These are phyloP conservation scores for Gnatocerus cornutus DNA, from an alignment of 2,888 invertebrate genomes.

Conservation along the genomic window DNA sequence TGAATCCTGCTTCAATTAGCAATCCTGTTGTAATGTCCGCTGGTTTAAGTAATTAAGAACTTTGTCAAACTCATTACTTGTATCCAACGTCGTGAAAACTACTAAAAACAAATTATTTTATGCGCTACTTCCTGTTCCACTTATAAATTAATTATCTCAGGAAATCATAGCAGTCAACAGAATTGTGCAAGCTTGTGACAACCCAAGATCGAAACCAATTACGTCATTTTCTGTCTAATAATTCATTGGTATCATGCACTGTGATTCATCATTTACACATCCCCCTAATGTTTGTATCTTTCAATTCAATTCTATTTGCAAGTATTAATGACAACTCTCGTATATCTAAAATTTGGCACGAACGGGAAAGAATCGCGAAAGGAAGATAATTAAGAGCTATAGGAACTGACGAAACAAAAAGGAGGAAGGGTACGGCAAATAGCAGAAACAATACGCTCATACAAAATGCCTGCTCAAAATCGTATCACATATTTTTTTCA, in stretches of 20 bases:
- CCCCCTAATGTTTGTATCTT: conserved; percentile 16
- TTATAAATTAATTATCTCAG: conserved; percentile 37
- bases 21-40: conserved; percentile 36
- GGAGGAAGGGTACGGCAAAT: conserved; percentile 18
- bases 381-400: conserved; percentile 30
- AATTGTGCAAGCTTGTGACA: conserved; percentile 24
- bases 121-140: conserved; percentile 7
- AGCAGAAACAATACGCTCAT: conserved; percentile 28
- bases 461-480: conserved; percentile 31
- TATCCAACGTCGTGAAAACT: conserved; percentile 13
- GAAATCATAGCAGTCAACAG: conserved; percentile 26
- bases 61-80: conserved; percentile 39
- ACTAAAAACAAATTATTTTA: conserved; percentile 31
- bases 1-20: conserved; percentile 48
- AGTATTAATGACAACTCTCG: conserved; percentile 19
- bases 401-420: conserved; percentile 10
- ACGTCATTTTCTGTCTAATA: conserved; percentile 33
- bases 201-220: conserved; percentile 29
- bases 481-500: conserved; percentile 37
- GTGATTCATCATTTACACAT: conserved; percentile 27
- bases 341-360: conserved; percentile 5
- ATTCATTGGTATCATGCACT: conserved; percentile 24
- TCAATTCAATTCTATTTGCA: conserved; percentile 6
- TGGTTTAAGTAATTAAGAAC: conserved; percentile 46
- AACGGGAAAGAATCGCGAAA: conserved; percentile 21